Evolutionary conservation across 23 tunicate species (phyloP).

Genomic region (Diplosoma virens): DNA sequence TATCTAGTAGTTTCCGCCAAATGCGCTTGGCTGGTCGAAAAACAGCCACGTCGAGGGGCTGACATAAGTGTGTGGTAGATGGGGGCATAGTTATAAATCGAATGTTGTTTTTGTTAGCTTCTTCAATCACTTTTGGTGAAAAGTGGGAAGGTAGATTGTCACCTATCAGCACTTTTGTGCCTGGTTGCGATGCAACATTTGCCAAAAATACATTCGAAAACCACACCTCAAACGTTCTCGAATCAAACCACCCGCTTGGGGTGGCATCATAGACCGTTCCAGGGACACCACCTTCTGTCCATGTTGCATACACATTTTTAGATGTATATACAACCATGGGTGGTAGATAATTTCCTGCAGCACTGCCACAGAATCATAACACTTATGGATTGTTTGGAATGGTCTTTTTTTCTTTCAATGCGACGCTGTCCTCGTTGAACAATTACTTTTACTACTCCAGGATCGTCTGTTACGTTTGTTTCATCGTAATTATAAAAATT

Average conservation of each 20-base stretch:
- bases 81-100: conserved; percentile 16
- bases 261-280: conserved; percentile 15
- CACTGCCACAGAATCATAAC: neutral
- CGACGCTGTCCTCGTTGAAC: conserved; percentile 10
- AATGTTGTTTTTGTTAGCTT: neutral
- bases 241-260: conserved; percentile 20
- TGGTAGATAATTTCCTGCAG: neutral
- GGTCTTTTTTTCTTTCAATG: neutral
- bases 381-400: conserved; percentile 10
- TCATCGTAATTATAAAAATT: conserved; percentile 21
- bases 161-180: conserved; percentile 11
- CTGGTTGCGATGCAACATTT: neutral
- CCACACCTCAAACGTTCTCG: conserved; percentile 1
- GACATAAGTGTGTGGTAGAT: neutral
- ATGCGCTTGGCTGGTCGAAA: conserved; percentile 1
- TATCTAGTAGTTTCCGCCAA: conserved; percentile 7
- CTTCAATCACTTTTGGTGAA: neutral
- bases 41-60: conserved; percentile 36
- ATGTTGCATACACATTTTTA: neutral
- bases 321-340: conserved; percentile 22
- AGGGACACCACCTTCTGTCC: conserved; percentile 14
- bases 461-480: conserved; percentile 9
- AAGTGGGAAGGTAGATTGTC: conserved; percentile 35
- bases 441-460: conserved; percentile 18
- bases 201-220: neutral